Base-by-base conservation (phyloP, 2,113 vertebrate genomes). In the Onychorhynchus coronatus region DNA sequence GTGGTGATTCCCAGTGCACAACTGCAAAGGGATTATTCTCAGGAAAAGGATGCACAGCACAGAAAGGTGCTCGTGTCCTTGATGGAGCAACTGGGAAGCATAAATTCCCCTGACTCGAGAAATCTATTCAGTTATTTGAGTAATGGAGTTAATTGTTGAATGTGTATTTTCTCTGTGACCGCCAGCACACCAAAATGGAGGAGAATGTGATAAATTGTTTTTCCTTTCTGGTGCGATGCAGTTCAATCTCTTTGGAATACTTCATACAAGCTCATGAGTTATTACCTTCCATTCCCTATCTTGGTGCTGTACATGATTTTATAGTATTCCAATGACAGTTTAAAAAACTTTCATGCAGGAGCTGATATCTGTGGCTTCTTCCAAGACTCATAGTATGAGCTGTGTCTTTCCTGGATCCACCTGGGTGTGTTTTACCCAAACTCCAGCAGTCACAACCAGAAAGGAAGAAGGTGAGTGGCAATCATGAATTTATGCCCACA, bases 341-440 rank as follows among this genome's bases (percentile, higher is more conserved):
- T 88, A 75, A 7, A 44, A 44, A 95, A 17, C 94, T 93, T 95
- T 88, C 97, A 99, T 98, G 98, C 98, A 1, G 98, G 98, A 39
- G 97, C 97, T 55, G 98, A 98, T 82, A 99, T 98, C 71, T 99
- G 98, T 62, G 99, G 98, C 35, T 99, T 99, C 98, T 98, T 98
- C 79, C 84, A 96, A 15, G 6, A 62, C 14, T 96, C 98, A 0
- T 52, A 98, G 10, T 98, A 98, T 85, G 97, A 99, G 76, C 97
- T 99, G 97, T 99, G 99, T 70, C 89, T 96, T 66, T 98, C 98
- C 56, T 99, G 99, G 99, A 99, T 98, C 98, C 98, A 99, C 31
- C 97, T 99, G 75, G 99, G 98, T 1, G 98, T 98, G 7, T 99
- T 99, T 94, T 99, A 99, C 79, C 98, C 99, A 12, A 98, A 97